Evolutionary conservation across 2,797 vertebrate species (phyloP).

Genomic region (Pantherophis alleghaniensis): DNA sequence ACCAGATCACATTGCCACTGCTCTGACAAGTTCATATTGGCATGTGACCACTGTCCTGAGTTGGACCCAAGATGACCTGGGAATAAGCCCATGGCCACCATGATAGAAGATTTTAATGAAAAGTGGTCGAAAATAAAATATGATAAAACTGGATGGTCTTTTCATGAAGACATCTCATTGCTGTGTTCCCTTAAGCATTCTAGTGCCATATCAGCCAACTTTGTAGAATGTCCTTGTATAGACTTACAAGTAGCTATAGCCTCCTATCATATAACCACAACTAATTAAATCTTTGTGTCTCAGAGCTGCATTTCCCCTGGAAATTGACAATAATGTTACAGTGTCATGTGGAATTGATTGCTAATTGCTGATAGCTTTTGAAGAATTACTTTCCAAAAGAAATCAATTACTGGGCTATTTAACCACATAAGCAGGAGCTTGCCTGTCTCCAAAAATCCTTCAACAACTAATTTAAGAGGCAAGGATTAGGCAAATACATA

Average conservation of each 20-base stretch:
- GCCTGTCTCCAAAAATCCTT: not conserved
- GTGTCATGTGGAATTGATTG: not conserved
- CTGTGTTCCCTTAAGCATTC: not conserved
- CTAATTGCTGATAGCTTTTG: not conserved
- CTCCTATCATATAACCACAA: not conserved
- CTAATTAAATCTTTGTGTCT: not conserved
- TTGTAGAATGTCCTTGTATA: not conserved
- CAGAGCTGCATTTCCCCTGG: not conserved
- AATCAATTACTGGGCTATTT: not conserved
- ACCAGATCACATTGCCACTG: not conserved
- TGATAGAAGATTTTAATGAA: not conserved
- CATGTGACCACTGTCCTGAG: not conserved
- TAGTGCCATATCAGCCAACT: not conserved
- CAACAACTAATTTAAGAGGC: not conserved
- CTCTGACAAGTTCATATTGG: not conserved
- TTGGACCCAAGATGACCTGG: not conserved
- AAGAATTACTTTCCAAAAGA: not conserved
- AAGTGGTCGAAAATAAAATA: not conserved
- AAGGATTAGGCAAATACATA: not conserved
- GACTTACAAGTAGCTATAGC: not conserved
- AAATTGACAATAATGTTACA: not conserved
- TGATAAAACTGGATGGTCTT: not conserved
- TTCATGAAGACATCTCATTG: not conserved
- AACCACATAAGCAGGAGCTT: not conserved
- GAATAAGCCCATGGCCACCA: not conserved